A percentile compares a stretch with the other conserved stretches of the same genome.
Evolutionary conservation across 2,797 vertebrate genomes (phyloP).

Genomic region (Scolopax bukidnonensis): DNA sequence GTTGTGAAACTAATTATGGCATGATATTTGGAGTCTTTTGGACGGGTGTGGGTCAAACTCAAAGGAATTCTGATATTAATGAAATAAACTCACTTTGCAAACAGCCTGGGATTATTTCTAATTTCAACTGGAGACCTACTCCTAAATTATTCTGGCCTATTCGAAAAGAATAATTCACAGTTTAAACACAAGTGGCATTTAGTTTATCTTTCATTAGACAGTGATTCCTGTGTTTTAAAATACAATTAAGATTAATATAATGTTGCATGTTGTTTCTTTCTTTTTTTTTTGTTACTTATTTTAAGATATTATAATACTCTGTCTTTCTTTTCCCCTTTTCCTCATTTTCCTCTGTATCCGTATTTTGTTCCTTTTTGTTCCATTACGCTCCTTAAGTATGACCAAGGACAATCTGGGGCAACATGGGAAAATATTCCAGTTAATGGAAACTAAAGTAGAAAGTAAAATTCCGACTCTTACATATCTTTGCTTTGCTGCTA

Average conservation of each 20-base stretch:
- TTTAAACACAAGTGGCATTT: not conserved
- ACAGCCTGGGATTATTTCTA: not conserved
- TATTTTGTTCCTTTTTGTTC: too few species aligned
- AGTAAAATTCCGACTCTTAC: not conserved
- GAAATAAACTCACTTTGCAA: not conserved
- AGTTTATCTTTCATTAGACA: not conserved
- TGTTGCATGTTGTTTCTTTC: fast-evolving
- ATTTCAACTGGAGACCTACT: not conserved
- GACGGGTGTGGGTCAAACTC: not conserved
- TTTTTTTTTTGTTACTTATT: not conserved
- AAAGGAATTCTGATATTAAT: not conserved
- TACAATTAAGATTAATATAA: not conserved
- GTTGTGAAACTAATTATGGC: not conserved
- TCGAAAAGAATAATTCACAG: not conserved
- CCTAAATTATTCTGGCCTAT: not conserved
- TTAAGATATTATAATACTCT: not conserved
- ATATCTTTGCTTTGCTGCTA: not conserved
- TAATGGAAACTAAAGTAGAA: not conserved
- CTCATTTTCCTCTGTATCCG: not conserved
- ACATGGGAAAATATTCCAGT: not conserved
- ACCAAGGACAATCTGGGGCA: not conserved
- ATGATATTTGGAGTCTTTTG: not conserved
- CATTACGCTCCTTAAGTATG: not conserved
- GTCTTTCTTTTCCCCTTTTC: not conserved
- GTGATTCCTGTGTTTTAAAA: not conserved